A percentile compares a stretch with the other conserved stretches of the same genome.
Evolutionary conservation across 2,797 vertebrate species (phyloP).

Genomic region (Coreius guichenoti): DNA sequence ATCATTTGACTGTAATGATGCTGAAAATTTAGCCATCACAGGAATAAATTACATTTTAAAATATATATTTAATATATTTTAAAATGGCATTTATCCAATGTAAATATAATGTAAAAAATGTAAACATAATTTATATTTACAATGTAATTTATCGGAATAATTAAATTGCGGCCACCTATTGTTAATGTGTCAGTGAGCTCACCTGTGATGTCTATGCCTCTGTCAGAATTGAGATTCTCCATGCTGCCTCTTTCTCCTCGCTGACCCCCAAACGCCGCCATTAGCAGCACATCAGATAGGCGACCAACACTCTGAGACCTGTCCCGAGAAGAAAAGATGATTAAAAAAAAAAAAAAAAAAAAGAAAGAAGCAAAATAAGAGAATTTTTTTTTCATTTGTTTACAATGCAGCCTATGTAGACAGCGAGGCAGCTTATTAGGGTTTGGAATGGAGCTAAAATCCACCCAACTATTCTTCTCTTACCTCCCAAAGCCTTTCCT

Average conservation of each 20-base stretch:
- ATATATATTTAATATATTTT: background rate
- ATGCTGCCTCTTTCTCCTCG: conserved; percentile 83
- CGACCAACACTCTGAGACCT: conserved; percentile 93
- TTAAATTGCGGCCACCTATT: background rate
- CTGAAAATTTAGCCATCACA: background rate
- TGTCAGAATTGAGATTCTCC: conserved; percentile 89
- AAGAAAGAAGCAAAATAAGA: background rate
- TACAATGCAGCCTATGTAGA: background rate
- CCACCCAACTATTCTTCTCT: background rate
- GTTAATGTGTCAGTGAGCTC: background rate
- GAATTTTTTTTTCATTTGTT: background rate
- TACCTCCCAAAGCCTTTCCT: conserved; percentile 79
- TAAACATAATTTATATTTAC: background rate
- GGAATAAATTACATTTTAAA: background rate
- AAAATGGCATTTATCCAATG: background rate
- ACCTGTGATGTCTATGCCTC: conserved; percentile 78
- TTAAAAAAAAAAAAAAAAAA: background rate
- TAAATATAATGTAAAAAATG: background rate
- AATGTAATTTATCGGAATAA: background rate
- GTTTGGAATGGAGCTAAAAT: background rate
- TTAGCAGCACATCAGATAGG: conserved; percentile 93
- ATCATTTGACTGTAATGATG: background rate
- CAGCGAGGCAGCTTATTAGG: background rate
- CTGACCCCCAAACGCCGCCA: conserved; percentile 91
- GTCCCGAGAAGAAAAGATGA: conserved; percentile 7